These are phyloP conservation scores for Strongylocentrotus purpuratus DNA, from an alignment of 35 echinoderm and acorn worm species.

Conservation along the genomic window DNA sequence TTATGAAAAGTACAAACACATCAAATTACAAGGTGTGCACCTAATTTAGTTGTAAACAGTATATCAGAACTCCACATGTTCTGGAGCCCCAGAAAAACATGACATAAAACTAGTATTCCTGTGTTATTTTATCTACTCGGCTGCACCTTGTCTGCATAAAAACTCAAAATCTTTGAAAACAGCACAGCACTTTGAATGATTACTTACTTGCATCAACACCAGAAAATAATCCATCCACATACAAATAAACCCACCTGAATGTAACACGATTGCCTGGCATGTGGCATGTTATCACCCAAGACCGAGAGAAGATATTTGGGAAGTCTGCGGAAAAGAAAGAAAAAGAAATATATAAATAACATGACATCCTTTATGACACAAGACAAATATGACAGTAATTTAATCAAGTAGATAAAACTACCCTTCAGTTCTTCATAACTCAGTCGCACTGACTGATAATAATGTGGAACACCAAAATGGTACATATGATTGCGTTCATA, in stretches of 20 bases:
- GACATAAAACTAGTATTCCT: too few species aligned
- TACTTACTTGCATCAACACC: neutral
- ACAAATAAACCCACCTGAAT: neutral
- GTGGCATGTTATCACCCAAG: conserved; percentile 36
- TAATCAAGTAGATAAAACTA: too few species aligned
- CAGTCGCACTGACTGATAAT: too few species aligned
- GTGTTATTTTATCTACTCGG: too few species aligned
- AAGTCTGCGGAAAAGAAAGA: neutral
- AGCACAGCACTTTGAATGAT: neutral
- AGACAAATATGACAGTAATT: too few species aligned
- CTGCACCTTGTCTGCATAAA: too few species aligned
- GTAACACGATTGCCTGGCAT: conserved; percentile 36
- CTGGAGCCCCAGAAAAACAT: too few species aligned
- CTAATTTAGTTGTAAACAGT: too few species aligned
- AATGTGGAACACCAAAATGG: neutral
- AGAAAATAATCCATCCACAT: neutral
- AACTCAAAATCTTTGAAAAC: neutral
- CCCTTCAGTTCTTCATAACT: too few species aligned
- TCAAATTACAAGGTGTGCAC: too few species aligned
- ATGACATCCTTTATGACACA: too few species aligned
- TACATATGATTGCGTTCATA: neutral
- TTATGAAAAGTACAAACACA: too few species aligned
- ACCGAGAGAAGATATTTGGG: conserved; percentile 53
- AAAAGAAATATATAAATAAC: neutral
- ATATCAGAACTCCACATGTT: neutral